Base-by-base conservation (phyloP, 2,888 invertebrate genomes). In the Agrochola lychnidis region DNA sequence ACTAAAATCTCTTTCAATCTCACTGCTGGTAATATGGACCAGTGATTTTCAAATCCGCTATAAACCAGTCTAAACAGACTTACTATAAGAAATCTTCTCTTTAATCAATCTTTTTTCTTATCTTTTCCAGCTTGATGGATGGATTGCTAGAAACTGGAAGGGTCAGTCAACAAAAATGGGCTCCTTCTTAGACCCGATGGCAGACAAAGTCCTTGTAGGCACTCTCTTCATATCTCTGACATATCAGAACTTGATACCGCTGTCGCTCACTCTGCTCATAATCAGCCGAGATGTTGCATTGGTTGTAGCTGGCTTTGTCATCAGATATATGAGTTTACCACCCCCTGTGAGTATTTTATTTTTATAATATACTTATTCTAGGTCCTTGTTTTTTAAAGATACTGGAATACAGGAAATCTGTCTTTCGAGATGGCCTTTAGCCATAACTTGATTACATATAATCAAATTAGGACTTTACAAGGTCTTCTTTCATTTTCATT, bases 161-260 rank as follows among this genome's bases (percentile, higher is more conserved):
- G 98, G 98, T 53, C 99, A 99, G 93, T 98, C 98, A 42, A 99
- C 99, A 48, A 98, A 98, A 92, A 97, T 99, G 91, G 99, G 99
- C 0, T 99, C 99, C 78, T 99, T 99, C 91, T 94, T 99, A 25
- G 99, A 99, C 95, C 99, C 99, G 0, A 97, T 99, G 97, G 99
- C 99, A 4, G 99, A 99, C 94, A 99, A 99, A 97, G 97, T 99
- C 57, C 97, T 99, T 4, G 98, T 99, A 85, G 99, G 98, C 19
- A 98, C 98, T 1, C 95, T 99, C 74, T 99, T 99, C 90, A 95
- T 99, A 70, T 97, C 99, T 0, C 97, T 99, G 81, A 98, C 99
- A 30, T 98, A 98, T 94, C 98, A 98, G 78, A 97, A 98, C 83
- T 95, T 99, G 73, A 98, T 99, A 92, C 99, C 99, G 66, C 93